Evolutionary conservation across 2,797 vertebrate species (phyloP), one percentile per base, ranked within the genome.

Genomic region (Phrynocephalus vlangalii): DNA sequence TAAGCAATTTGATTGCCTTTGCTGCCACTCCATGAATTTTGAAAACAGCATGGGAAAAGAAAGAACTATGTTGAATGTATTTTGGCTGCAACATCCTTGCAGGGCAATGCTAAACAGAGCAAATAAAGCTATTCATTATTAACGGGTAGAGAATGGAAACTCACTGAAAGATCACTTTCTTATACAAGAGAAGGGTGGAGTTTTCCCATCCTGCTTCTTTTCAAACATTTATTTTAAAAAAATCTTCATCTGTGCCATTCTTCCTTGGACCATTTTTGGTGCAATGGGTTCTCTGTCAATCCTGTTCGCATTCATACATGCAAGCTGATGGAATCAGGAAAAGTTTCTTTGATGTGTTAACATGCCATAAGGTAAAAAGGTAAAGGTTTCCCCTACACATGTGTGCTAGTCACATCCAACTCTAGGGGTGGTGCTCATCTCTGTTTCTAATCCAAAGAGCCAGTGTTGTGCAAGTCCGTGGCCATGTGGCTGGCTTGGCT

Each of bases 1-100:
- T 92, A 93, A 92, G 84, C 87, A 91, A 93, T 92, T 86, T 91
- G 24, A 93, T 80, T 91, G 50, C 78, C 89, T 93, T 91, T 88
- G 15, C 77, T 70, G 89, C 50, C 0, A 5, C n/a, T 10, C 89
- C 56, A 84, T 90, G 15, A 91, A 26, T 20, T 79, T 90, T 89
- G 89, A 85, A 79, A 86, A 38, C 68, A 81, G 63, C 16, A 38
- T 6, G 26, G 24, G 1, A 76, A 77, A 75, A 7, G 67, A 83
- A 80, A 11, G 89, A 26, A 88, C 79, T 72, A 52, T 79, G n/a
- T 87, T 88, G 92, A 93, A 88, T 92, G 90, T 44, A 44, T 93
- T 92, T 90, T 83, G 38, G 30, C 56, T 68, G 7, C 75, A 73
- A 77, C 76, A 79, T 28, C 8, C 90, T 88, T 85, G 71, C 86